A percentile compares a stretch with the other conserved stretches of the same genome.
These are phyloP conservation scores for Lamellibrachia columna DNA, from an alignment of 2,888 invertebrate genomes.

Conservation along the genomic window DNA sequence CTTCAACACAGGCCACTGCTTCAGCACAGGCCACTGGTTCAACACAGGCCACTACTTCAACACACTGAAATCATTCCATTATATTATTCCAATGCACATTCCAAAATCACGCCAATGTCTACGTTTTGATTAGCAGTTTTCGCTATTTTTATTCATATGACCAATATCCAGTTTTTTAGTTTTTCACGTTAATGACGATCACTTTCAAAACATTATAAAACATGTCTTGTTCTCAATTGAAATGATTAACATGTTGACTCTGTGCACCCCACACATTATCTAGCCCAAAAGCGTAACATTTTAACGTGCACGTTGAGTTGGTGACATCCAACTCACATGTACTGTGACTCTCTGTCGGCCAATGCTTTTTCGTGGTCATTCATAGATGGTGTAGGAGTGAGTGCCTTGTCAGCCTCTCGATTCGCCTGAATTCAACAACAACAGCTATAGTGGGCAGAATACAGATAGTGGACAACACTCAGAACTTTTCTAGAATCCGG, in stretches of 20 bases:
- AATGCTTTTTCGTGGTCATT: constrained; percentile 29
- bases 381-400: constrained; percentile 57
- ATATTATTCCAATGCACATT: too few relatives aligned
- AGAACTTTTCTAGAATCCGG: not conserved
- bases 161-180: too few relatives aligned
- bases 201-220: not conserved
- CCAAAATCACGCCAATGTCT: too few relatives aligned
- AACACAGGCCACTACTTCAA: too few relatives aligned
- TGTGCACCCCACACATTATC: not conserved
- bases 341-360: constrained; percentile 19
- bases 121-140: too few relatives aligned
- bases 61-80: too few relatives aligned
- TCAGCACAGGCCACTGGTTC: too few relatives aligned
- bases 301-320: not conserved
- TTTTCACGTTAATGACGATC: not conserved
- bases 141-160: too few relatives aligned
- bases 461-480: not conserved
- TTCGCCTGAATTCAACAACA: constrained; percentile 47
- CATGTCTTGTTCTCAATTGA: not conserved
- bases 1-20: too few relatives aligned
- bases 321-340: not conserved
- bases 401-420: constrained; percentile 52
- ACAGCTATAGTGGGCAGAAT: not conserved
- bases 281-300: not conserved
- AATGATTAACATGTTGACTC: not conserved